These are phyloP conservation scores for Fistularia tabacaria DNA, from an alignment of 2,797 vertebrate species.

Conservation along the genomic window DNA sequence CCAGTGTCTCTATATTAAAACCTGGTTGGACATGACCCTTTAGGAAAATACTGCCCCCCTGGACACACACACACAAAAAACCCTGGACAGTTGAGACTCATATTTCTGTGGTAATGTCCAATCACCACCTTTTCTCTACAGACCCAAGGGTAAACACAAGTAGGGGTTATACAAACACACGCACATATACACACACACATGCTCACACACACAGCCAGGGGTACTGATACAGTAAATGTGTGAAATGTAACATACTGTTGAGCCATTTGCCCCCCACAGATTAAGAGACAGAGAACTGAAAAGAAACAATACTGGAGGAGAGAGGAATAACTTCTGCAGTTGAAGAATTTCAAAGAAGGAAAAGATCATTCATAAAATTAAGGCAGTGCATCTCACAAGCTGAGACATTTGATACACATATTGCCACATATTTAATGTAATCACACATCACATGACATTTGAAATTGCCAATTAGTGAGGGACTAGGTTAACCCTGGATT, in stretches of 20 bases:
- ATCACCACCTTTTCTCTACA: constrained; percentile 56
- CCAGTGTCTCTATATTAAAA: constrained; percentile 70
- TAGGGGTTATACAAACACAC: constrained; percentile 67
- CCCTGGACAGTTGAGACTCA: constrained; percentile 42
- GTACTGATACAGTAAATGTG: constrained; percentile 49
- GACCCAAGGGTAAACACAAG: constrained; percentile 69
- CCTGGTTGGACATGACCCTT: constrained; percentile 67
- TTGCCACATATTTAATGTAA: too few relatives aligned
- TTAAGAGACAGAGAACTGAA: constrained; percentile 22
- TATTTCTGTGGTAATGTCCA: constrained; percentile 61
- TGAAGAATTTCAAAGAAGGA: not conserved
- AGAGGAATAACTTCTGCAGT: not conserved
- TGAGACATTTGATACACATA: too few relatives aligned
- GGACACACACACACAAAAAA: constrained; percentile 33
- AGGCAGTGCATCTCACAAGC: too few relatives aligned
- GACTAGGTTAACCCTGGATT: too few relatives aligned
- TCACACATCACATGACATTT: too few relatives aligned
- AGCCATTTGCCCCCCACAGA: constrained; percentile 40
- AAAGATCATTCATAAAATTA: not conserved
- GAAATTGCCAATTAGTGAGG: too few relatives aligned
- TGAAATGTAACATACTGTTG: constrained; percentile 61
- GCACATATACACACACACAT: constrained; percentile 20
- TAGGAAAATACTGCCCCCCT: constrained; percentile 62
- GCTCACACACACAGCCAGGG: constrained; percentile 3
- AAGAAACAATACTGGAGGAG: constrained; percentile 7